Percentiles rank a stretch among this genome's conserved stretches.
Evolutionary conservation across 2,797 vertebrate species (phyloP).

Genomic region (Sebastiscus tertius): DNA sequence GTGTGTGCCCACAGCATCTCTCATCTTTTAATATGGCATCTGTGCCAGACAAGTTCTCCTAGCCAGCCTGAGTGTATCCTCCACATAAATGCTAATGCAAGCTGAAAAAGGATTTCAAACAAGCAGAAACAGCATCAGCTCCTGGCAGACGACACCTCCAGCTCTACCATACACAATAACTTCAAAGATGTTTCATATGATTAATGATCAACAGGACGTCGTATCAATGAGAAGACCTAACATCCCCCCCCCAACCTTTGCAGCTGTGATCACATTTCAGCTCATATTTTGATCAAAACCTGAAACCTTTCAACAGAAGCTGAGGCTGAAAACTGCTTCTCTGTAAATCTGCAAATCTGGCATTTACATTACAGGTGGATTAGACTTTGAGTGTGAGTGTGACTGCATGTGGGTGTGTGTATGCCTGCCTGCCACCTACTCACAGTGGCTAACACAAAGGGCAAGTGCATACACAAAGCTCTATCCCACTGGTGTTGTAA

Average conservation of each 20-base stretch:
- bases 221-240: not conserved
- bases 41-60: constrained; percentile 26
- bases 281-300: constrained; percentile 4
- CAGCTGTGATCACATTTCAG: constrained; percentile 4
- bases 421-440: constrained; percentile 33
- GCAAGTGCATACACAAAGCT: constrained; percentile 43
- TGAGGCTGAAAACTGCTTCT: not conserved
- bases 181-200: constrained; percentile 23
- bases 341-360: not conserved
- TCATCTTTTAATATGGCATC: constrained; percentile 33
- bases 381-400: not conserved
- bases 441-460: constrained; percentile 22
- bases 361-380: constrained; percentile 1
- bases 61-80: not conserved
- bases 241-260: not conserved
- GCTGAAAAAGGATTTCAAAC: constrained; percentile 26
- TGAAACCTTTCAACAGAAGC: not conserved
- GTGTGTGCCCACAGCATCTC: constrained; percentile 8
- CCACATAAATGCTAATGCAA: constrained; percentile 31
- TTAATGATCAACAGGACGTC: constrained; percentile 19
- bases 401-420: constrained; percentile 5
- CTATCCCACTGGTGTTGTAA: constrained; percentile 36
- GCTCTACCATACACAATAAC: not conserved
- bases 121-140: not conserved
- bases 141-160: constrained; percentile 18